Conservation (phyloP, 2,888 invertebrate genomes). For the Ligdia adustata region DNA sequence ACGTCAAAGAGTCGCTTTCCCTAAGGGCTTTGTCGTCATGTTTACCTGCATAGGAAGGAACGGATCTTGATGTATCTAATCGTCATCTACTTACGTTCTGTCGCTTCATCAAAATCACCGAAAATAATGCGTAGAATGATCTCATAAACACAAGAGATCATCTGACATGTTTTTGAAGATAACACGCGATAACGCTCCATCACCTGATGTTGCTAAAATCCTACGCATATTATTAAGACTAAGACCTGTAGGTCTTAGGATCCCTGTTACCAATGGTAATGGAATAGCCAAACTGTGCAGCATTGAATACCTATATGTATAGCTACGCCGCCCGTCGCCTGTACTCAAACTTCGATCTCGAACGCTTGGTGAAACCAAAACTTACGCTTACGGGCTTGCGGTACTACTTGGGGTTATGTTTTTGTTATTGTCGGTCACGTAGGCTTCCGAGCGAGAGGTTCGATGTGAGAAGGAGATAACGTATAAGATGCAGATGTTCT, state of each 20-base stretch:
- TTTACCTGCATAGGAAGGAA: conserved; percentile 1
- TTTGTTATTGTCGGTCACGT: conserved; percentile 81
- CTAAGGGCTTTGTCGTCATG: conserved; percentile 7
- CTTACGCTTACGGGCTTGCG: conserved; percentile 36
- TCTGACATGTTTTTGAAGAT: conserved; percentile 45
- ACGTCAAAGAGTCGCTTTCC: background rate
- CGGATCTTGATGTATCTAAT: conserved; percentile 28
- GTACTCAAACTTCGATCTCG: background rate
- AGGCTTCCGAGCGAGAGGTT: conserved; percentile 63
- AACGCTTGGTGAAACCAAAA: conserved; percentile 36
- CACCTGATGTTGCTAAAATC: conserved; percentile 24
- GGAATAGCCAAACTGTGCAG: conserved; percentile 26
- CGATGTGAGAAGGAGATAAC: conserved; percentile 48
- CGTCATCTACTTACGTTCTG: conserved; percentile 3
- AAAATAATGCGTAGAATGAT: conserved; percentile 24
- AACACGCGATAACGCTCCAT: conserved; percentile 38
- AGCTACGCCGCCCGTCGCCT: conserved; percentile 32
- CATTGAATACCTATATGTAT: conserved; percentile 28
- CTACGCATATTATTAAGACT: conserved; percentile 32
- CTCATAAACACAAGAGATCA: conserved; percentile 34
- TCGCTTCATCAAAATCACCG: conserved; percentile 13
- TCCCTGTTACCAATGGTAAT: conserved; percentile 3
- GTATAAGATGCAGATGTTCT: conserved; percentile 42
- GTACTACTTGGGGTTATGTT: conserved; percentile 62
- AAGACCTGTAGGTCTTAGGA: conserved; percentile 1